Percentiles rank a stretch among this genome's conserved stretches.
Conservation (phyloP, 2,797 vertebrate genomes). For the Acomys russatus region DNA sequence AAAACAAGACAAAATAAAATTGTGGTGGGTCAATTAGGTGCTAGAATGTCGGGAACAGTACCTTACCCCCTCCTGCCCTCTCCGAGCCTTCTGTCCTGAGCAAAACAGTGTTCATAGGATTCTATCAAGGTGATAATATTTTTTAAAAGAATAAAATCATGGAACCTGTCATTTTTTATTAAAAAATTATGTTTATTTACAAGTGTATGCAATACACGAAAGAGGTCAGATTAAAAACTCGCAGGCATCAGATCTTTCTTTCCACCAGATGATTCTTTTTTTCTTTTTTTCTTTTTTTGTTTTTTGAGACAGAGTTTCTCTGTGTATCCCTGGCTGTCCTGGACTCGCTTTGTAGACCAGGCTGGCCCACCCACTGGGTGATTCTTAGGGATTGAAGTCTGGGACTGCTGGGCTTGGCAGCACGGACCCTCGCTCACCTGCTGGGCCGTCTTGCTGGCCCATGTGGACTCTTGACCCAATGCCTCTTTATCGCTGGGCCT, state of each 20-base stretch:
- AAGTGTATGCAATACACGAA: too few relatives aligned
- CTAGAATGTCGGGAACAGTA: background rate
- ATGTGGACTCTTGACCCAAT: constrained; percentile 57
- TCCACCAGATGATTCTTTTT: too few relatives aligned
- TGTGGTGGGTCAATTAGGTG: background rate
- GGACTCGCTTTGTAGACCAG: too few relatives aligned
- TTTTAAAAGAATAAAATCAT: background rate
- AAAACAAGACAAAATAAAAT: background rate
- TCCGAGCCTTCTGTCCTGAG: background rate
- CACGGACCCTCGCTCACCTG: background rate
- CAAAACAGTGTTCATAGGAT: constrained; percentile 13
- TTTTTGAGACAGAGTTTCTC: too few relatives aligned
- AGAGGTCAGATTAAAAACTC: background rate
- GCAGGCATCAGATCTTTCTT: background rate
- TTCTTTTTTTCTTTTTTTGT: too few relatives aligned
- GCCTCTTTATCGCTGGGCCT: constrained; percentile 46
- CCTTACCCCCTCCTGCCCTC: background rate
- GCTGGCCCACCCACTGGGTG: too few relatives aligned
- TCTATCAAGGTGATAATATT: background rate
- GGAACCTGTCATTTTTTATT: background rate
- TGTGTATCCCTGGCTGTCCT: too few relatives aligned
- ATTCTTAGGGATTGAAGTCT: background rate
- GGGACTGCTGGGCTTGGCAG: background rate
- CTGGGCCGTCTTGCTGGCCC: background rate
- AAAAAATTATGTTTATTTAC: background rate